phyloP scores from a whole-genome alignment of 1,140 invertebrate species.

The Eueides isabella region DNA sequence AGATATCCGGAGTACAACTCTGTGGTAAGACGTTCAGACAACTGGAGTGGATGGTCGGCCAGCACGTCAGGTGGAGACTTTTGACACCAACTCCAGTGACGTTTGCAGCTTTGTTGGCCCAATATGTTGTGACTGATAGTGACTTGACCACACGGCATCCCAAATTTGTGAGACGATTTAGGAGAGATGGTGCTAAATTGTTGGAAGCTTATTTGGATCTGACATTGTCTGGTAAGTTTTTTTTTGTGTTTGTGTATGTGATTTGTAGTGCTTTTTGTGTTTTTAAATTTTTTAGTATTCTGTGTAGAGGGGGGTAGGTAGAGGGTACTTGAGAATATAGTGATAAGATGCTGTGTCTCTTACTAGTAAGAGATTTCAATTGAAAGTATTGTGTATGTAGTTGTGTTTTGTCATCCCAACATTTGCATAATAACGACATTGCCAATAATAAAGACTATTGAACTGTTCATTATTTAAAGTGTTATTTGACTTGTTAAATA shows the following conservation, averaged over 20 bases:
- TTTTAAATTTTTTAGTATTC: no score
- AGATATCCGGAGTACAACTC: slow-evolving; percentile 72
- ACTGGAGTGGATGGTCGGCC: slow-evolving; percentile 82
- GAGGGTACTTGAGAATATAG: no score
- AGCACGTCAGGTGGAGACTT: slow-evolving; percentile 82
- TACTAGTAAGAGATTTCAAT: no score
- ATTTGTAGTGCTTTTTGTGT: no score
- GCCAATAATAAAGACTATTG: no score
- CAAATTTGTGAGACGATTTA: slow-evolving; percentile 69
- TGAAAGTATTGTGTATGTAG: no score
- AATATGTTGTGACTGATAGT: slow-evolving; percentile 75
- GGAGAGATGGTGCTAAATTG: slow-evolving; percentile 63
- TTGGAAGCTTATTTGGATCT: slow-evolving; percentile 71
- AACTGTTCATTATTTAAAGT: no score
- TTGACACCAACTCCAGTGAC: slow-evolving; percentile 82
- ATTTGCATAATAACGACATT: no score
- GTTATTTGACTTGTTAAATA: no score
- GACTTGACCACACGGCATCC: slow-evolving; percentile 75
- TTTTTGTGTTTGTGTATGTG: not conserved
- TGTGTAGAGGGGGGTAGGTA: no score
- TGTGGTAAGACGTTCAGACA: slow-evolving; percentile 78
- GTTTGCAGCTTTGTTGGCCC: slow-evolving; percentile 81
- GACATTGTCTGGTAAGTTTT: slow-evolving; percentile 72
- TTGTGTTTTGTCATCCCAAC: no score
- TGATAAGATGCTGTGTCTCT: no score